These are phyloP conservation scores for Drosophila setifemur DNA, from an alignment of 1,140 invertebrate species.

Conservation along the genomic window DNA sequence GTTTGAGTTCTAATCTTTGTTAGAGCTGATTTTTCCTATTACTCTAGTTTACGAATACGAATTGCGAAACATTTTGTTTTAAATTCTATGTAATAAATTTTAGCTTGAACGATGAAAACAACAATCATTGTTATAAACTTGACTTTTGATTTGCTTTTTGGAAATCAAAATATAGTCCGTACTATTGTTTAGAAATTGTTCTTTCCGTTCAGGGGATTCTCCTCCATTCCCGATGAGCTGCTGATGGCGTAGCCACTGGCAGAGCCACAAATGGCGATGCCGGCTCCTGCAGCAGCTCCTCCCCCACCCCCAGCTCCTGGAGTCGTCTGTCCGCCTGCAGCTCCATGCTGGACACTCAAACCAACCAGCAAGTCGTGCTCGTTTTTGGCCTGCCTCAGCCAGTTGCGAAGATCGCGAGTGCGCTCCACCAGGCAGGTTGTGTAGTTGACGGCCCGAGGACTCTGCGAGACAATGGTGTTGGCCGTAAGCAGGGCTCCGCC, in stretches of 20 bases:
- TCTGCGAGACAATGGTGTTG: slow-evolving; percentile 83
- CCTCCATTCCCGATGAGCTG: background rate
- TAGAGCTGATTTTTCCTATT: too few relatives aligned
- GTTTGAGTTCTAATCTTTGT: too few relatives aligned
- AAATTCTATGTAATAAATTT: too few relatives aligned
- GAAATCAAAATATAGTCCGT: slow-evolving; percentile 10
- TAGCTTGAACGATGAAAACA: too few relatives aligned
- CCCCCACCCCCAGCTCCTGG: background rate
- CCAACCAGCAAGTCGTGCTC: slow-evolving; percentile 71
- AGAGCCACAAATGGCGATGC: background rate
- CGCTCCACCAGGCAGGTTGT: slow-evolving; percentile 86
- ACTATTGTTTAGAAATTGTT: slow-evolving; percentile 21
- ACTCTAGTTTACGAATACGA: too few relatives aligned
- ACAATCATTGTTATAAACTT: too few relatives aligned
- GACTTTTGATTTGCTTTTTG: too few relatives aligned
- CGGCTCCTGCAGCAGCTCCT: background rate
- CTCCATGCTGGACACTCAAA: slow-evolving; percentile 38
- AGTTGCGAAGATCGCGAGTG: slow-evolving; percentile 86
- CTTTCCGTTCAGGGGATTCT: background rate
- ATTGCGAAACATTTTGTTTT: too few relatives aligned
- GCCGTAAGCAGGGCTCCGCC: slow-evolving; percentile 70
- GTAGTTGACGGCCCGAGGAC: slow-evolving; percentile 81
- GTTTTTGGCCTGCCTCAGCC: slow-evolving; percentile 83
- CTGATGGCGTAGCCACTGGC: slow-evolving; percentile 3
- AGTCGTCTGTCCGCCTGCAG: background rate